These are phyloP conservation scores for Lycaon pictus DNA, from an alignment of 2,113 vertebrate genomes.

Conservation along the genomic window DNA sequence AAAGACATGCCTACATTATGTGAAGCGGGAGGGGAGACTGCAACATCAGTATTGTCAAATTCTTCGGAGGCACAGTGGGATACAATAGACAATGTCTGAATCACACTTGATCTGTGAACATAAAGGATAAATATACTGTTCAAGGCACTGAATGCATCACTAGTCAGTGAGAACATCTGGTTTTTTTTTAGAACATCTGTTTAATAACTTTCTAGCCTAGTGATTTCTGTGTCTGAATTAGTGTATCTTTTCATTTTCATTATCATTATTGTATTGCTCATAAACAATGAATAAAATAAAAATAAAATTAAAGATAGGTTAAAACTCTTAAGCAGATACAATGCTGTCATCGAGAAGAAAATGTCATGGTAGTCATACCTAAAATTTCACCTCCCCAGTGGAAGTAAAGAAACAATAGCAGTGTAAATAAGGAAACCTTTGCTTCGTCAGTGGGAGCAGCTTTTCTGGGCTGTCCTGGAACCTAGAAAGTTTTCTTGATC, in stretches of 20 bases:
- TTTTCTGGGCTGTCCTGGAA: neutral
- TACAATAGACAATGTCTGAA: neutral
- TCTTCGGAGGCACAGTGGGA: neutral
- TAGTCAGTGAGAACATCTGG: neutral
- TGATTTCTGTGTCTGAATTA: neutral
- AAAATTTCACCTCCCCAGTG: neutral
- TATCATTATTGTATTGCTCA: neutral
- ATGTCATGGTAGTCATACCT: neutral
- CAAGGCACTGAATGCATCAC: neutral
- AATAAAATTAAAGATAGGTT: neutral
- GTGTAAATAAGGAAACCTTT: neutral
- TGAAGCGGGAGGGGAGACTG: too few relatives aligned
- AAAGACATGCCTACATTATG: too few relatives aligned
- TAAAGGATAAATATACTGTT: neutral
- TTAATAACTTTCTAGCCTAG: neutral
- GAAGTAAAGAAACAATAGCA: neutral
- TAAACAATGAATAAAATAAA: neutral
- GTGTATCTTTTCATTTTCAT: neutral
- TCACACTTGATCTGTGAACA: neutral
- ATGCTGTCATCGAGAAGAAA: neutral
- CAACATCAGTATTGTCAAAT: neutral
- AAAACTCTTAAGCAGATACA: neutral
- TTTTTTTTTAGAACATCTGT: neutral
- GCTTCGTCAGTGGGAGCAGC: neutral
- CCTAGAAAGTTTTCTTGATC: neutral